phyloP scores from a whole-genome alignment of 2,797 vertebrate genomes.

The Peromyscus eremicus region DNA sequence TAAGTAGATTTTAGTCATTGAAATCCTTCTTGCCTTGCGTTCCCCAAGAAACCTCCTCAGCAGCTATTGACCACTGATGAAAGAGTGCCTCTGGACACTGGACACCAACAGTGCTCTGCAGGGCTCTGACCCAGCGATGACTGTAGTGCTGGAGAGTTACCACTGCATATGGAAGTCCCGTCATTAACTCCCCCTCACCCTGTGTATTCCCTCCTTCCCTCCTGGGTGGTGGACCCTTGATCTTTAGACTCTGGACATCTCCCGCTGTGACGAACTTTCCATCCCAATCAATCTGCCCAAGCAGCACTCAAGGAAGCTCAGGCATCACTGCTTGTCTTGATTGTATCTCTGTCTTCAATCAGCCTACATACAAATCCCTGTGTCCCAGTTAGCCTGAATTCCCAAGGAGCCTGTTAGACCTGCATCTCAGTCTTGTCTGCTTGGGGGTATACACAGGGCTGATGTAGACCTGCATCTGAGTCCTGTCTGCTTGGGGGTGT shows the following conservation, averaged over 20 bases:
- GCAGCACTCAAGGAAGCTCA: background rate
- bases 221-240: background rate
- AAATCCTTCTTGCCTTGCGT: background rate
- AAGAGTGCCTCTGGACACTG: too few species aligned
- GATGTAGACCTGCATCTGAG: too few species aligned
- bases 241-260: background rate
- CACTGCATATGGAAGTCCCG: too few species aligned
- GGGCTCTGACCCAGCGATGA: background rate
- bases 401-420: background rate
- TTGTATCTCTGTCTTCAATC: background rate
- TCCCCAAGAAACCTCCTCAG: background rate
- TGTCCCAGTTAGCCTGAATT: background rate
- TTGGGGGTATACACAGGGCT: background rate
- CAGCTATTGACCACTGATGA: background rate
- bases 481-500: too few species aligned
- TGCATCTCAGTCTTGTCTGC: background rate
- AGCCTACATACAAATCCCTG: background rate
- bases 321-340: background rate
- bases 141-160: background rate
- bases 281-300: background rate
- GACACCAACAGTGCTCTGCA: background rate
- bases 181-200: background rate
- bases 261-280: background rate
- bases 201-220: background rate
- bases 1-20: background rate